Base-by-base conservation (phyloP, 2,113 vertebrate species). In the Toxotes jaculatrix region DNA sequence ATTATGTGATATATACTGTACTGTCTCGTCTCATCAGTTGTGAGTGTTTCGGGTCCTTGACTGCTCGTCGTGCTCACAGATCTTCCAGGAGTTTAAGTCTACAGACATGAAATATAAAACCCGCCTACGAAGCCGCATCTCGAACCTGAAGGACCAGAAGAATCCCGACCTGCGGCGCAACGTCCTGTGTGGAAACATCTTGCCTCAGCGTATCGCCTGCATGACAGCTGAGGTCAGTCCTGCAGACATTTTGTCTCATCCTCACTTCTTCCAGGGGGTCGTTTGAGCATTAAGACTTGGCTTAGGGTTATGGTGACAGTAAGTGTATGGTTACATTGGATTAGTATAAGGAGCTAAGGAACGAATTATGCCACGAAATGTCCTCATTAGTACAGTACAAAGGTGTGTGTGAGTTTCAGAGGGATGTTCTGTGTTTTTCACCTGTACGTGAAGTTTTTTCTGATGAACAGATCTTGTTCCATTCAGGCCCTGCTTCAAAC, bases 131-230 rank as follows among this genome's bases (percentile, higher is more conserved):
- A 99, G 98, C 92, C 96, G 98, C 17, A 97, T 99, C 90, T 97
- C 97, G 19, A 99, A 99, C 83, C 95, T 99, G 73, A 98, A 97
- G 91, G 98, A 99, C 78, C 96, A 97, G 77, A 99, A 98, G 93
- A 99, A 99, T 31, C 98, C 98, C 0, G 96, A 96, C 45, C 94
- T 99, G 86, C 96, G 97, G 0, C 96, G 96, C 8, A 98, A 96
- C 0, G 98, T 99, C 36, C 92, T 99, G 16, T 96, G 96, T 45
- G 98, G 98, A 0, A 94, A 93, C 82, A 98, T 99, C 23, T 93
- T 94, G 0, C 89, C 98, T 0, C 96, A 96, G 57, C 95, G 97
- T 91, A 98, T 99, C 0, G 97, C 98, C 0, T 94, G 91, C 89
- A 99, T 99, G 98, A 97, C 94, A 0, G 97, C 97, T 0, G 97